Percentiles rank a stretch among this genome's conserved stretches.
phyloP scores from a whole-genome alignment of 2,888 invertebrate genomes.

The Pedicia rivosa region DNA sequence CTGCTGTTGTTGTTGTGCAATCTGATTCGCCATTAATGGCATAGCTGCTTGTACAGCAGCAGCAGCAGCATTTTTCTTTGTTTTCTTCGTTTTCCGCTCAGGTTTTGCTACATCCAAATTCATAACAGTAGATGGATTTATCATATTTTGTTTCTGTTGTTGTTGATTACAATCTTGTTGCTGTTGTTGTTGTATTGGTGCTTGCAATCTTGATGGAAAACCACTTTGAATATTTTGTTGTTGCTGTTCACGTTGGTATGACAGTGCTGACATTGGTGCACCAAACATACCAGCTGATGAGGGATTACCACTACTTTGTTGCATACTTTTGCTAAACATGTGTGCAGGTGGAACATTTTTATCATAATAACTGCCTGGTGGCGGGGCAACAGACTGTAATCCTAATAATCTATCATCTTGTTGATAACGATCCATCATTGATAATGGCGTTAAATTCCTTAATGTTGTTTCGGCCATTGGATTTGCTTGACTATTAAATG shows the following conservation, averaged over 20 bases:
- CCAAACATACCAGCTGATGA: constrained; percentile 12
- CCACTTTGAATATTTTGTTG: constrained; percentile 5
- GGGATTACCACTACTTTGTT: constrained; percentile 30
- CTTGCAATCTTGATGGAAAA: constrained; percentile 5
- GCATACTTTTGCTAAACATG: constrained; percentile 37
- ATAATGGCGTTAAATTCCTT: constrained; percentile 15
- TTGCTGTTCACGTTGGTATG: constrained; percentile 11
- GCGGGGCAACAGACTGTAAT: constrained; percentile 17
- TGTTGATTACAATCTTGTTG: not conserved
- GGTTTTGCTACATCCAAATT: constrained; percentile 10
- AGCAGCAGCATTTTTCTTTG: constrained; percentile 22
- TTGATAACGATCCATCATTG: constrained; percentile 14
- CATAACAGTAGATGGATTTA: constrained; percentile 10
- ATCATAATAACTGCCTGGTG: constrained; percentile 33
- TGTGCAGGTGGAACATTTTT: constrained; percentile 43
- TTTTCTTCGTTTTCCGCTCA: constrained; percentile 12
- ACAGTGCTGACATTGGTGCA: constrained; percentile 13
- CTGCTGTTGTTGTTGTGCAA: no score
- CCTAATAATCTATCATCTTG: constrained; percentile 21
- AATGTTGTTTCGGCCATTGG: constrained; percentile 13
- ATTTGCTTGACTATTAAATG: constrained; percentile 20
- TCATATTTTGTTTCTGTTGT: not conserved
- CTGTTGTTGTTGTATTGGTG: constrained; percentile 5
- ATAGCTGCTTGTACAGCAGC: not conserved
- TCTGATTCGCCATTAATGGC: no score